Conservation (phyloP, 2,888 invertebrate genomes). For the Diaphora mendica region DNA sequence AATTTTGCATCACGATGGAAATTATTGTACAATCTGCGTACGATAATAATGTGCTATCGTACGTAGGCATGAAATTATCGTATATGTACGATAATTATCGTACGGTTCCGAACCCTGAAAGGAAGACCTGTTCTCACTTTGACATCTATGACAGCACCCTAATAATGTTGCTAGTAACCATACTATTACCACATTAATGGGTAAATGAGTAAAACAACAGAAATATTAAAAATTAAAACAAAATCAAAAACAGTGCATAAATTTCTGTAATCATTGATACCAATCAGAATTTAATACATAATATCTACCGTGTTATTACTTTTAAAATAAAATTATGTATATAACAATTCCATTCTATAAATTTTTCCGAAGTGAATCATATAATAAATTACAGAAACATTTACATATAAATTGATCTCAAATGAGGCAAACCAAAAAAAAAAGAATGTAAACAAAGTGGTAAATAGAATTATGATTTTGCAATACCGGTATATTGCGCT, state of each 20-base stretch:
- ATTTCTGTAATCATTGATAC: background rate
- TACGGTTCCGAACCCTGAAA: too few relatives aligned
- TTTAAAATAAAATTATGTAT: background rate
- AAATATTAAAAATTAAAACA: background rate
- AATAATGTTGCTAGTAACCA: background rate
- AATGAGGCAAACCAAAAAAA: background rate
- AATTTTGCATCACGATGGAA: too few relatives aligned
- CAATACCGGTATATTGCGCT: constrained; percentile 53
- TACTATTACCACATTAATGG: background rate
- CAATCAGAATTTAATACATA: background rate
- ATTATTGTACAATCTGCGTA: too few relatives aligned
- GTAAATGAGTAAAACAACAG: background rate
- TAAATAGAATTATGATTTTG: constrained; percentile 15
- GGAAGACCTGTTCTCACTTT: background rate
- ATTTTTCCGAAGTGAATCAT: too few relatives aligned
- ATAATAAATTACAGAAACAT: background rate
- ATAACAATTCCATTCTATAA: too few relatives aligned
- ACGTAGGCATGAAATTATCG: too few relatives aligned
- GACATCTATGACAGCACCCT: background rate
- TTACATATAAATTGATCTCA: background rate
- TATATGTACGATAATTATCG: too few relatives aligned
- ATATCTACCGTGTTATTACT: background rate
- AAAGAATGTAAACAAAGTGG: constrained; percentile 4
- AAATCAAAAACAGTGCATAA: background rate
- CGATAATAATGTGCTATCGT: too few relatives aligned